Evolutionary conservation across 2,113 vertebrate genomes (phyloP).

Genomic region (Rhadina sibilatrix): DNA sequence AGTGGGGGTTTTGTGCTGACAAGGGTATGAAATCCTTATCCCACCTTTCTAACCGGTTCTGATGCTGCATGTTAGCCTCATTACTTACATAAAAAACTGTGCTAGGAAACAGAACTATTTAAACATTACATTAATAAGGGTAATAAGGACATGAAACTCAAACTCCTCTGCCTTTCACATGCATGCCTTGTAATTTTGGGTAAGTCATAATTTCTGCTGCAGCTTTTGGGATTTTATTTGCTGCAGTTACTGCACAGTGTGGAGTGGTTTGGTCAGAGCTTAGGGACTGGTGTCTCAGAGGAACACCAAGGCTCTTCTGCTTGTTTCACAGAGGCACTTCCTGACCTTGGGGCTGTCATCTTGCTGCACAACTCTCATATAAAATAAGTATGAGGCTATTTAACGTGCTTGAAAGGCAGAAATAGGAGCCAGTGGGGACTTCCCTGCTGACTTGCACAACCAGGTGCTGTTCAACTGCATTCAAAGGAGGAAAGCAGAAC

Average conservation of each 20-base stretch:
- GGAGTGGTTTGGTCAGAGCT: accelerated
- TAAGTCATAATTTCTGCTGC: neutral
- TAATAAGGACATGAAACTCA: neutral
- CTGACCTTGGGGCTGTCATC: neutral
- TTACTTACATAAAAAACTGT: neutral
- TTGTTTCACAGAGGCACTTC: neutral
- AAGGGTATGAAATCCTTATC: neutral
- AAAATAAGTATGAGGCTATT: neutral
- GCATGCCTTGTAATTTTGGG: neutral
- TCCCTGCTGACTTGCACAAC: neutral
- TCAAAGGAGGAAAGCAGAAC: neutral
- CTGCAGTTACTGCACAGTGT: neutral
- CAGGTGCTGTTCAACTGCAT: neutral
- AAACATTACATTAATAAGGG: neutral
- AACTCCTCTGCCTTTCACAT: neutral
- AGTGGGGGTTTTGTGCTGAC: neutral
- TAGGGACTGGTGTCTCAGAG: neutral
- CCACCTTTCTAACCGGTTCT: neutral
- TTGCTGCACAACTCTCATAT: neutral
- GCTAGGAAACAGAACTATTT: neutral
- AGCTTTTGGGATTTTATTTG: neutral
- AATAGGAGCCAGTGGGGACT: neutral
- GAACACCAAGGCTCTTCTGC: neutral
- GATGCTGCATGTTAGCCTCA: neutral
- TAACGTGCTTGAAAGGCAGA: neutral